A percentile compares a stretch with the other conserved stretches of the same genome.
These are phyloP conservation scores for Cariama cristata DNA, from an alignment of 2,113 vertebrate species.

Conservation along the genomic window DNA sequence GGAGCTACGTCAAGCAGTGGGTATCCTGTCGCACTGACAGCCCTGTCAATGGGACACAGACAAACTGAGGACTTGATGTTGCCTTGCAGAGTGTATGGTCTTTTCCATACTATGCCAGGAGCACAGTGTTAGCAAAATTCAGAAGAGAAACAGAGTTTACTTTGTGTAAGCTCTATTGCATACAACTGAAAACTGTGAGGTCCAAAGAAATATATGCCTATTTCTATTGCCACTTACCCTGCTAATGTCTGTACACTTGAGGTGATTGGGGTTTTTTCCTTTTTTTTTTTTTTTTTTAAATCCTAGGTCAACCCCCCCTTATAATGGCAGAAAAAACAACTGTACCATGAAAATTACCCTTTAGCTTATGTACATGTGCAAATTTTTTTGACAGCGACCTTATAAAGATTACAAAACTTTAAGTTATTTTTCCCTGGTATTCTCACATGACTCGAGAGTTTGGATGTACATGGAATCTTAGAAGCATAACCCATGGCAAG, in stretches of 20 bases:
- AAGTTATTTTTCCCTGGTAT: not conserved
- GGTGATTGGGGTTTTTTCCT: not conserved
- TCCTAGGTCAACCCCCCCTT: not conserved
- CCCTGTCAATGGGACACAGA: not conserved
- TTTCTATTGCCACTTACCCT: not conserved
- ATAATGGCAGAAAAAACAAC: not conserved
- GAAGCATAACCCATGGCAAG: not conserved
- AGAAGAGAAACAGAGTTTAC: not conserved
- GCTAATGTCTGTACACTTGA: not conserved
- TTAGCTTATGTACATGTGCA: not conserved
- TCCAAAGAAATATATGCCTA: not conserved
- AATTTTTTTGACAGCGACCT: not conserved
- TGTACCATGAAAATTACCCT: not conserved
- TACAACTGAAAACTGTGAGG: not conserved
- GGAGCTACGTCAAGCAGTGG: conserved; percentile 95
- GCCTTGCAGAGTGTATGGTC: not conserved
- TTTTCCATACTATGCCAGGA: not conserved
- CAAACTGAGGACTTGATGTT: not conserved
- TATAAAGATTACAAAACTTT: not conserved
- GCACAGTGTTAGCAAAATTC: not conserved
- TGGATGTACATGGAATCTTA: not conserved
- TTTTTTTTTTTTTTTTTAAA: not conserved
- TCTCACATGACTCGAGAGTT: not conserved
- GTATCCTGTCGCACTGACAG: conserved; percentile 66
- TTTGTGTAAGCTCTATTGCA: not conserved